These are phyloP conservation scores for Aratinga solstitialis DNA, from an alignment of 2,797 vertebrate genomes.

Conservation along the genomic window DNA sequence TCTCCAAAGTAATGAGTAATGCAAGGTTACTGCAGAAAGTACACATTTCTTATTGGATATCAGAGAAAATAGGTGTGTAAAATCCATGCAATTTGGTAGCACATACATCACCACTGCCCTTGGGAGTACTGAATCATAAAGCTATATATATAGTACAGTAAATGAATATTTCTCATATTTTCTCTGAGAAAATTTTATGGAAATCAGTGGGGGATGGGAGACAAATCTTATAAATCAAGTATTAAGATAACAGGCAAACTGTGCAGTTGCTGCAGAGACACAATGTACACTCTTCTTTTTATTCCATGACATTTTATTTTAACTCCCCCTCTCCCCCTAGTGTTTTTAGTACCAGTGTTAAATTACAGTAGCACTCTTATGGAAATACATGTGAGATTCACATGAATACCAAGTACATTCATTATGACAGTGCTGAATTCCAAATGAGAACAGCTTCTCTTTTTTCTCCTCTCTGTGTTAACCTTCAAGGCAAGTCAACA, in stretches of 20 bases:
- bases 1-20: constrained; percentile 37
- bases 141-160: constrained; percentile 34
- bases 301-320: constrained; percentile 22
- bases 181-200: constrained; percentile 24
- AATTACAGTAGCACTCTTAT: constrained; percentile 40
- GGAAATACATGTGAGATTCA: constrained; percentile 48
- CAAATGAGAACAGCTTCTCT: constrained; percentile 56
- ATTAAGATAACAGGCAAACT: not conserved
- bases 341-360: constrained; percentile 41
- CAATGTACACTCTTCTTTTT: not conserved
- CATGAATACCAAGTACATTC: constrained; percentile 40
- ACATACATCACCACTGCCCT: constrained; percentile 9
- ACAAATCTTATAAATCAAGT: constrained; percentile 43
- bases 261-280: not conserved
- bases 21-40: constrained; percentile 55
- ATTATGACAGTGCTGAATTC: constrained; percentile 58
- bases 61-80: constrained; percentile 58
- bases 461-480: not conserved
- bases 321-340: constrained; percentile 5
- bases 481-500: constrained; percentile 66
- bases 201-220: constrained; percentile 3
- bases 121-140: constrained; percentile 46
- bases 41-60: constrained; percentile 48
- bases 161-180: constrained; percentile 36
- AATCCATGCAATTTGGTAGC: constrained; percentile 53